These are phyloP conservation scores for Sciurus vulgaris DNA, from an alignment of 2,797 vertebrate genomes.

Conservation along the genomic window DNA sequence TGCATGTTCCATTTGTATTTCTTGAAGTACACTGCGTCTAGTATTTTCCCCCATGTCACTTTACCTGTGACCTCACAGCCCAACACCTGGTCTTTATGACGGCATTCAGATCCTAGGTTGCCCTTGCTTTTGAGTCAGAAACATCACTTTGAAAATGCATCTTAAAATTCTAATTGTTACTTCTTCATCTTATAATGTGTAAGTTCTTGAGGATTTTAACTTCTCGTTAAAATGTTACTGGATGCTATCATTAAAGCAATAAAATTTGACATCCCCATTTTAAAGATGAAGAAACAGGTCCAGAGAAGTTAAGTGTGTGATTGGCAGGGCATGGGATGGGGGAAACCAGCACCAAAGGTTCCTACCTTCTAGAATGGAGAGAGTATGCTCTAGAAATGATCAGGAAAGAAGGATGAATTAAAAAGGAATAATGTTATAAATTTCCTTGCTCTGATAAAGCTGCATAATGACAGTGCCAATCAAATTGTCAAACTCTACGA, in stretches of 20 bases:
- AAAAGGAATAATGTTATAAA: neutral
- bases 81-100: neutral
- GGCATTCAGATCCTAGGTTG: neutral
- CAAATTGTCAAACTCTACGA: neutral
- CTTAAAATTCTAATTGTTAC: neutral
- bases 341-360: neutral
- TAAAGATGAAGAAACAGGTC: neutral
- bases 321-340: neutral
- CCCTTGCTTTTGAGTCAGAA: neutral
- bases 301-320: neutral
- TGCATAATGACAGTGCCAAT: too few species aligned
- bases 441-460: neutral
- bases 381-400: neutral
- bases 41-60: neutral
- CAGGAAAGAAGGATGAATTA: neutral
- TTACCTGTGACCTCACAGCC: neutral
- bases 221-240: neutral
- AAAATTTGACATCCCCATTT: neutral
- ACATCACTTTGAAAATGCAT: neutral
- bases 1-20: conserved; percentile 1
- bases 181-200: neutral
- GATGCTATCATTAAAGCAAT: neutral
- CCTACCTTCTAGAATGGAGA: neutral
- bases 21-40: neutral
- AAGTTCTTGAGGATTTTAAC: neutral